Base-by-base conservation (phyloP, 2,888 invertebrate species). In the Idaea biselata region DNA sequence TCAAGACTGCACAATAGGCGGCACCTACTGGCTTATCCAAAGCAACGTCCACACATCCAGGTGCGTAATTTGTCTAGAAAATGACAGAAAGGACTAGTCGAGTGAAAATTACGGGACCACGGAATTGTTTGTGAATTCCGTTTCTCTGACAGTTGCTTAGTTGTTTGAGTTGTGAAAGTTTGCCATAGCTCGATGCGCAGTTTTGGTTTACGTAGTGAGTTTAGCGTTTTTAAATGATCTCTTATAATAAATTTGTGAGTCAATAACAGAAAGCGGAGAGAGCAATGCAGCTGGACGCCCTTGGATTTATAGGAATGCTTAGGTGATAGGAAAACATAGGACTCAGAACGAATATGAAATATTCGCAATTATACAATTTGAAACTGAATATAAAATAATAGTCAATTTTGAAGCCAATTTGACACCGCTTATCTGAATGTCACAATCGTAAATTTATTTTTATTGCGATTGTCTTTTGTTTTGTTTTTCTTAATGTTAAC, bases 21-120 rank as follows among this genome's bases (percentile, higher is more conserved):
- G n/a, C n/a, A n/a, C n/a, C n/a, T 44, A 25, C 25, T 25, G 25
- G 25, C 25, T n/a, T n/a, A 25, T 44, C 8, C 44, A 44, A 44
- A 44, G 44, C 11, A 44, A 44, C 44, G 11, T 44, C 14, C 44
- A 44, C 44, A 44, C 44, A 11, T 14, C 25, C 25, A 2, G 44
- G 44, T 44, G 3, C 44, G 44, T 44, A 44, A 44, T 44, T 44
- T 44, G 44, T 44, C 44, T 14, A 7, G 44, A 44, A 44, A 44
- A 44, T 44, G 44, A 44, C 44, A 44, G 44, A 44, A 44, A 44
- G 59, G 1, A 7, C 53, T 25, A 55, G 16, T 31, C 11, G 18
- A 14, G 18, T 7, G 32, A 58, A 63, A 63, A 63, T 63, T 56
- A 61, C 57, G 11, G 56, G 32, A n/a, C 60, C 60, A 57, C 58